Evolutionary conservation across 1,140 invertebrate genomes (phyloP), one percentile per base, ranked within the genome.

Genomic region (Calliopsis andreniformis): DNA sequence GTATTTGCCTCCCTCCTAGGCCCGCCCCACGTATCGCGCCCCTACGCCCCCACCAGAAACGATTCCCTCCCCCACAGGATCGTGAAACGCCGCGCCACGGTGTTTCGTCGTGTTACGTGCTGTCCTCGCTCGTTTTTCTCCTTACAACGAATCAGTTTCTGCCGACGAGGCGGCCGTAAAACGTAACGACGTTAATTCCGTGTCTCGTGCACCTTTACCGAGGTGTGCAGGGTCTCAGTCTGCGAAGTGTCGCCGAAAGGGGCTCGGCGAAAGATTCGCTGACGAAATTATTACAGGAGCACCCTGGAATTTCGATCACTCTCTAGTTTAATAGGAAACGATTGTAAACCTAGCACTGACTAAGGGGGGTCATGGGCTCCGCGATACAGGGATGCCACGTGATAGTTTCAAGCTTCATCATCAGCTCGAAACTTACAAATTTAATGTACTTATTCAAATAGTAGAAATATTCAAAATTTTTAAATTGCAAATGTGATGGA

Each of bases 91-190:
- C 32, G 30, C 42, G 76, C 49, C 68, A 53, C 59, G 76, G 18
- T 83, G 61, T 83, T 79, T 79, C 66, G 62, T 51, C 76, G 64
- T 67, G 80, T 83, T 83, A 83, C 80, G 82, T 76, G 80, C 80
- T 62, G 42, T 63, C 66, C 55, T 43, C 66, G 59, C n/a, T 67
- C 68, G 64, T 78, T 78, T 76, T 80, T 71, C 78, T 80, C 55
- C 83, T 84, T 81, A 84, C 81, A 84, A 84, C 80, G 82, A 80
- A 84, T 84, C 81, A 62, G 72, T 82, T 84, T 83, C 76, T 82
- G 81, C 71, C 80, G 81, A 84, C 80, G 66, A 83, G 82, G 82
- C 68, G 67, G 49, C n/a, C 67, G 18, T 84, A 84, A 84, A 83
- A 84, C 69, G 72, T 84, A 83, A 84, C 77, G 82, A 83, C 77